Evolutionary conservation across 2,888 invertebrate species (phyloP).

Genomic region (Philhelius pedissequus): DNA sequence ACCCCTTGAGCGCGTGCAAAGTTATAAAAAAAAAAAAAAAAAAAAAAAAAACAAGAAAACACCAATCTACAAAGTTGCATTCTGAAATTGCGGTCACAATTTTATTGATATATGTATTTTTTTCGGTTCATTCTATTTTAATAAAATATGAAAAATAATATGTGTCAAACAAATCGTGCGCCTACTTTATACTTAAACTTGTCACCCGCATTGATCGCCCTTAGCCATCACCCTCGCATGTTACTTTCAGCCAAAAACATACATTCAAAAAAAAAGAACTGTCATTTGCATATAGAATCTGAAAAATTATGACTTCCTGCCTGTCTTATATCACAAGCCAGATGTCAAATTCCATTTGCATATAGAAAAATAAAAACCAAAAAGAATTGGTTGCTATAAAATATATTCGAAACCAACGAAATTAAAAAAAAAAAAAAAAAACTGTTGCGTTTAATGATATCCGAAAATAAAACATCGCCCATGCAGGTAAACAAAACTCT

Average conservation of each 20-base stretch:
- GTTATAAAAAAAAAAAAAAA: no score
- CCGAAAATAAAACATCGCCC: conserved; percentile 62
- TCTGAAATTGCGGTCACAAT: neutral
- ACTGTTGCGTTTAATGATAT: conserved; percentile 58
- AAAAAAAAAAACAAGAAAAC: neutral
- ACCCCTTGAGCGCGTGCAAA: no score
- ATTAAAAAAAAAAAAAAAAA: conserved; percentile 35
- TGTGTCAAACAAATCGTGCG: conserved; percentile 8
- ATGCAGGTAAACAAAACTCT: conserved; percentile 31
- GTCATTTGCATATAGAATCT: conserved; percentile 27
- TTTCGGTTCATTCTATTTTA: neutral
- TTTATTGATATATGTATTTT: neutral
- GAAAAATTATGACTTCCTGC: conserved; percentile 63
- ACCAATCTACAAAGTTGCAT: neutral
- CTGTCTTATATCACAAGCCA: conserved; percentile 53
- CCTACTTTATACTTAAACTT: neutral
- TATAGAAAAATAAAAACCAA: conserved; percentile 10
- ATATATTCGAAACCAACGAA: conserved; percentile 26
- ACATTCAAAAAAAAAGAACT: neutral
- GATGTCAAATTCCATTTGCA: conserved; percentile 58
- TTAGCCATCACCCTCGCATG: conserved; percentile 5
- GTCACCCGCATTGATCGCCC: conserved; percentile 22
- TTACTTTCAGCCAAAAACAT: neutral
- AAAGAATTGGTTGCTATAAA: conserved; percentile 3
- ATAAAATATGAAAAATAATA: neutral